A percentile compares a stretch with the other conserved stretches of the same genome.
Conservation (phyloP, 2,113 vertebrate species). For the Ranitomeya imitator region DNA sequence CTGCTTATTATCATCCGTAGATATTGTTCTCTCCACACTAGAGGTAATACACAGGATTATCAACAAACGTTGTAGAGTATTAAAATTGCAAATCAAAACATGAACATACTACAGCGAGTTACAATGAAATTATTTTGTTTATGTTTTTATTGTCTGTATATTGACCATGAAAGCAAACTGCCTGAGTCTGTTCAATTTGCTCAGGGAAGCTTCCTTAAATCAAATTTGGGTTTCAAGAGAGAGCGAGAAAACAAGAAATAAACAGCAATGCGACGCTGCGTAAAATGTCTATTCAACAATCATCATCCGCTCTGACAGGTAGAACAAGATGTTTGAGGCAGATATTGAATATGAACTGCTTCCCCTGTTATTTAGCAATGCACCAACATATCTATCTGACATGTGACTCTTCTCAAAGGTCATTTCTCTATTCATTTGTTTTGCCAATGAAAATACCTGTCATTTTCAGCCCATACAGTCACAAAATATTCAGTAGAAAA, state of each 20-base stretch:
- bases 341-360: conserved; percentile 63
- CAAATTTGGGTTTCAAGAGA: conserved; percentile 68
- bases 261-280: conserved; percentile 61
- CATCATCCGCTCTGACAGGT: conserved; percentile 70
- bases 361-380: conserved; percentile 58
- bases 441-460: conserved; percentile 49
- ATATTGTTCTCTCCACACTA: conserved; percentile 23
- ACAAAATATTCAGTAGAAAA: conserved; percentile 10
- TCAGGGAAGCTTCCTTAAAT: conserved; percentile 68
- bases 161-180: conserved; percentile 70
- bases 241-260: conserved; percentile 68
- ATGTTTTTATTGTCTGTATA: conserved; percentile 64
- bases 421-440: conserved; percentile 49
- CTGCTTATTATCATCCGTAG: conserved; percentile 17
- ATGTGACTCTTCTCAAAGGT: conserved; percentile 54
- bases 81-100: conserved; percentile 63
- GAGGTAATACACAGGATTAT: conserved; percentile 46
- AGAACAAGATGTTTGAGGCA: conserved; percentile 70
- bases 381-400: conserved; percentile 63
- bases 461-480: conserved; percentile 30
- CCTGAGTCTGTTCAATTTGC: conserved; percentile 67
- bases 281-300: conserved; percentile 68
- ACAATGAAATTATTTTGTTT: conserved; percentile 71
- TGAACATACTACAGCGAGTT: conserved; percentile 61
- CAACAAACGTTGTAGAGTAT: conserved; percentile 23